phyloP scores from a whole-genome alignment of 2,888 invertebrate species.

The Ptilodon capucinus region DNA sequence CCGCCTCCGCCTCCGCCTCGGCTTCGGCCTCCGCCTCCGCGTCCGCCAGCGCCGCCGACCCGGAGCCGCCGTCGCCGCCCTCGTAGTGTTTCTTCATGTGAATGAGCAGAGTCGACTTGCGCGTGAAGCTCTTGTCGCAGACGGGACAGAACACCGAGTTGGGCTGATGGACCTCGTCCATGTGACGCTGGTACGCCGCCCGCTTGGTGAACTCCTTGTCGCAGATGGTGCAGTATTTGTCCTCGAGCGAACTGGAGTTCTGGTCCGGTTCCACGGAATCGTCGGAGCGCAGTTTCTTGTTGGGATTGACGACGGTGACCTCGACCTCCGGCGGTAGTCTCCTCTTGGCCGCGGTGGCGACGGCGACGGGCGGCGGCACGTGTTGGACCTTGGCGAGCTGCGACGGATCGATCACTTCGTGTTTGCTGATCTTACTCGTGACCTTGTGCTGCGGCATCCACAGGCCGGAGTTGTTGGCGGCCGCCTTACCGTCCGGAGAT shows the following conservation, averaged over 20 bases:
- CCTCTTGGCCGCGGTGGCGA: conserved; percentile 57
- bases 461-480: conserved; percentile 75
- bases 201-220: conserved; percentile 84
- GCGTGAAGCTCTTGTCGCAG: conserved; percentile 84
- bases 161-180: conserved; percentile 81
- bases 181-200: conserved; percentile 83
- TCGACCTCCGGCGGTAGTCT: conserved; percentile 77
- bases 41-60: conserved; percentile 27
- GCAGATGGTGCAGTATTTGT: conserved; percentile 82
- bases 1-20: conserved; percentile 27
- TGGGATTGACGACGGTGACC: conserved; percentile 77
- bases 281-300: conserved; percentile 73
- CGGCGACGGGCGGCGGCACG: conserved; percentile 27
- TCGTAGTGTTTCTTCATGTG: conserved; percentile 85
- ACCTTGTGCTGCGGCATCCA: conserved; percentile 82
- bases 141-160: conserved; percentile 83
- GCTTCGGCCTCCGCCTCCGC: conserved; percentile 58
- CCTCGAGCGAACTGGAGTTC: conserved; percentile 69
- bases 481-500: conserved; percentile 80
- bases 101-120: conserved; percentile 83
- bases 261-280: conserved; percentile 72
- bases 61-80: conserved; percentile 61
- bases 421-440: conserved; percentile 76
- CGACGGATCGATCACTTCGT: conserved; percentile 68
- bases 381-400: conserved; percentile 57